Base-by-base conservation (phyloP, 1,140 invertebrate species). In the Drosophila rhopaloa region DNA sequence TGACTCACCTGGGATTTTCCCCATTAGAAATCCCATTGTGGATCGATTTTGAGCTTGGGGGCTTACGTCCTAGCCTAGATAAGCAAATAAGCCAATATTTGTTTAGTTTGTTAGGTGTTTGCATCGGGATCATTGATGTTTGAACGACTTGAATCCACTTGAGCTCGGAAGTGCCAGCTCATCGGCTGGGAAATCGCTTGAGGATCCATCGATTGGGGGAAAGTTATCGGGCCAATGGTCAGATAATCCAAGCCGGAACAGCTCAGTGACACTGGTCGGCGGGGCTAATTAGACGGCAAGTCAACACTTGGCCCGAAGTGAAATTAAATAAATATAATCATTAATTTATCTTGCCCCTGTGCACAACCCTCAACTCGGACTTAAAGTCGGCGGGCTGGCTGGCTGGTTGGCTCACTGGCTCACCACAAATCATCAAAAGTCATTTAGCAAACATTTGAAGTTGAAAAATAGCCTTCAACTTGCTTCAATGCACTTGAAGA, bases 391-490 rank as follows among this genome's bases (percentile, higher is more conserved):
- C 50, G 41, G 48, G 59, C 24, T 29, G 2, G 59, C 24, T 29
- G 2, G 37, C 37, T 38, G 11, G 24, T 2, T 8, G 46, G 24
- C 46, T 47, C 16, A 29, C 11, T 19, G 48, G 48, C 50, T 80
- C 68, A 79, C 84, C 85, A 89, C 84, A 89, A 89, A 89, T 89
- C 84, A 89, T 89, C 84, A 89, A 89, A 89, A 89, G 84, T 89
- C 84, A 89, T 89, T 89, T 89, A 89, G 84, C 84, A 89, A 88
- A 89, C 84, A 89, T 89, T 89, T 89, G 84, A 89, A 81, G 84
- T 89, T 89, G 84, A 89, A 89, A 89, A 89, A 89, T 89, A 89
- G 84, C 84, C 84, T 89, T 81, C 85, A 89, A 82, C 65, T 84
- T 89, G 84, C 84, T 89, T 89, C 76, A 89, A 89, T 89, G 84